Evolutionary conservation across 2,797 vertebrate genomes (phyloP).

Genomic region (Neostethus bicornis): DNA sequence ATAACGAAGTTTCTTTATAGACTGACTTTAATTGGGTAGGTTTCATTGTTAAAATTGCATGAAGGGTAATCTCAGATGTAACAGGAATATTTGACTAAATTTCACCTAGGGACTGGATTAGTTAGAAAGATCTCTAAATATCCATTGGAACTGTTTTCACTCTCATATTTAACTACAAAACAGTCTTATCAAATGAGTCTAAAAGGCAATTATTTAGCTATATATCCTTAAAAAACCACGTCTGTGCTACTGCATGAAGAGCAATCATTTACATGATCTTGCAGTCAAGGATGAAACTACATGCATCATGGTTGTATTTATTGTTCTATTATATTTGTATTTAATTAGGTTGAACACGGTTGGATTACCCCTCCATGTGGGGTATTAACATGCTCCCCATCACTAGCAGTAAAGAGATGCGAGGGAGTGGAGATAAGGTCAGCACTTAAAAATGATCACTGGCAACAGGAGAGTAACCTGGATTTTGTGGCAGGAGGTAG

Average conservation of each 20-base stretch:
- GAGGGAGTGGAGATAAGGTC: constrained; percentile 68
- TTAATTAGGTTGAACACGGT: constrained; percentile 67
- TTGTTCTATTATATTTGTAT: constrained; percentile 67
- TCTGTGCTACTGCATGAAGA: constrained; percentile 35
- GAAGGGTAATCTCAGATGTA: too few relatives aligned
- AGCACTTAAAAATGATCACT: constrained; percentile 77
- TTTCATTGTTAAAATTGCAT: constrained; percentile 29
- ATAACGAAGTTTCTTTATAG: background rate
- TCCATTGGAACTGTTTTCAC: too few relatives aligned
- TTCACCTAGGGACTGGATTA: too few relatives aligned
- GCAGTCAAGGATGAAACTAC: constrained; percentile 49
- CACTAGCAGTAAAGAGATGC: constrained; percentile 40
- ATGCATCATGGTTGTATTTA: constrained; percentile 53
- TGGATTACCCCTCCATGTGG: constrained; percentile 68
- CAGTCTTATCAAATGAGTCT: too few relatives aligned
- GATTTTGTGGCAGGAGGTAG: constrained; percentile 35
- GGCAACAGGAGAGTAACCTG: constrained; percentile 60
- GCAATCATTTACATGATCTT: constrained; percentile 54
- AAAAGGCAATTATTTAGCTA: too few relatives aligned
- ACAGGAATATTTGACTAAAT: too few relatives aligned
- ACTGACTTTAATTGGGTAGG: constrained; percentile 11
- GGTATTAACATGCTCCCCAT: constrained; percentile 64
- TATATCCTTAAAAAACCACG: too few relatives aligned
- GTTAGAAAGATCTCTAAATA: too few relatives aligned
- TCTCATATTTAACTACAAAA: too few relatives aligned